phyloP scores from a whole-genome alignment of 1,140 invertebrate genomes.

The Aphaenogaster rudis region DNA sequence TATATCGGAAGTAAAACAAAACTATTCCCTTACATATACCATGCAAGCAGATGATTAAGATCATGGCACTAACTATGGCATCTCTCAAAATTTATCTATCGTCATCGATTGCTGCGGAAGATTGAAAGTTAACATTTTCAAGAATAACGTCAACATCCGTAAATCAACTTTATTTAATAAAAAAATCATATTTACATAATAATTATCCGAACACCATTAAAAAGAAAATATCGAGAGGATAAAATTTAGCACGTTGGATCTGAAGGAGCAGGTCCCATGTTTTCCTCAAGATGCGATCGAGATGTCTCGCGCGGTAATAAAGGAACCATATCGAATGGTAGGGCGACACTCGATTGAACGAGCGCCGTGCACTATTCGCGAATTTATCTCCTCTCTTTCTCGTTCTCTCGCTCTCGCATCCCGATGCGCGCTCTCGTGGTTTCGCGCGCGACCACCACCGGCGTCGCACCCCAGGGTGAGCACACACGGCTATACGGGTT shows the following conservation, averaged over 20 bases:
- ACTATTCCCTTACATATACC: neutral
- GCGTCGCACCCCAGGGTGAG: slow-evolving; percentile 43
- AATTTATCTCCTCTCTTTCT: slow-evolving; percentile 56
- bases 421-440: slow-evolving; percentile 55
- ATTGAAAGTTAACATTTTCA: neutral
- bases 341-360: slow-evolving; percentile 51
- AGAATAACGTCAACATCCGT: neutral
- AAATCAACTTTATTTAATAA: neutral
- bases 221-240: neutral
- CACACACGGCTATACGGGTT: slow-evolving; percentile 75
- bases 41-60: neutral
- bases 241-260: neutral
- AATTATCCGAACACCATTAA: neutral
- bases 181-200: neutral
- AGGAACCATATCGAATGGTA: slow-evolving; percentile 44
- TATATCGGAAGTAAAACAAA: neutral
- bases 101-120: neutral
- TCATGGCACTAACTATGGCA: neutral
- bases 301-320: slow-evolving; percentile 50
- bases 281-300: slow-evolving; percentile 31
- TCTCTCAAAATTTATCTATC: slow-evolving; percentile 8
- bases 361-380: slow-evolving; percentile 36
- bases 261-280: neutral
- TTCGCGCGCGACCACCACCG: slow-evolving; percentile 68
- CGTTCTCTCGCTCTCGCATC: slow-evolving; percentile 20